These are phyloP conservation scores for Mormyrus iriodes DNA, from an alignment of 2,113 vertebrate species.

Conservation along the genomic window DNA sequence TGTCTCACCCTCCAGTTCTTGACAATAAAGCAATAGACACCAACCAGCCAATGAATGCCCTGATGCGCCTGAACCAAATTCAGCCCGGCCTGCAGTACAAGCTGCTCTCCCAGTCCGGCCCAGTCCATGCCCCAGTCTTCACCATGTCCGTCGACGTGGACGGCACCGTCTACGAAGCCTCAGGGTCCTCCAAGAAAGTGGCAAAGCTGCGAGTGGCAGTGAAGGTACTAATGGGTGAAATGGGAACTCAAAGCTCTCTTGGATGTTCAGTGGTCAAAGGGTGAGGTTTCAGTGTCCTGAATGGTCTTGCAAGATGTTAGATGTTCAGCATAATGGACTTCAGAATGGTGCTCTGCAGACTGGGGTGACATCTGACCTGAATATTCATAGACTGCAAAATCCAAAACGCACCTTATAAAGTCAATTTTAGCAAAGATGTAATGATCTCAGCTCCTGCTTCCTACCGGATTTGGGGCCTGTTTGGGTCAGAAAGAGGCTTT, in stretches of 20 bases:
- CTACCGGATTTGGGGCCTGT: not conserved
- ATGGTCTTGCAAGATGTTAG: not conserved
- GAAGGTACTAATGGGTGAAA: conserved; percentile 65
- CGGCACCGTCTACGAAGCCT: conserved; percentile 88
- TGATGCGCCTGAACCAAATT: conserved; percentile 98
- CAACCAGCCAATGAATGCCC: conserved; percentile 89
- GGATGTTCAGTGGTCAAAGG: not conserved
- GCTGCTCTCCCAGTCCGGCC: conserved; percentile 94
- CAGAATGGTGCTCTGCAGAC: not conserved
- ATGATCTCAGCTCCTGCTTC: not conserved
- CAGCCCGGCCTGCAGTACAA: conserved; percentile 96
- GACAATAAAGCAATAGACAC: conserved; percentile 99
- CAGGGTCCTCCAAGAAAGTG: conserved; percentile 96
- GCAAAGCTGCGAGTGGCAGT: conserved; percentile 97
- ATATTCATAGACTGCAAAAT: not conserved
- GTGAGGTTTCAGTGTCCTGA: not conserved
- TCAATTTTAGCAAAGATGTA: not conserved
- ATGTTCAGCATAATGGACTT: not conserved
- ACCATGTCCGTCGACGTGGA: conserved; percentile 98
- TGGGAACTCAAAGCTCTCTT: not conserved
- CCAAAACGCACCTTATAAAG: not conserved
- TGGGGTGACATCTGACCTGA: not conserved
- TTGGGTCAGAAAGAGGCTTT: not conserved
- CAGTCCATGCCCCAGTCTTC: conserved; percentile 96
- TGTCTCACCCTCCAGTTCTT: conserved; percentile 63